Conservation (phyloP, 2,113 vertebrate species). For the Chrysemys picta region DNA sequence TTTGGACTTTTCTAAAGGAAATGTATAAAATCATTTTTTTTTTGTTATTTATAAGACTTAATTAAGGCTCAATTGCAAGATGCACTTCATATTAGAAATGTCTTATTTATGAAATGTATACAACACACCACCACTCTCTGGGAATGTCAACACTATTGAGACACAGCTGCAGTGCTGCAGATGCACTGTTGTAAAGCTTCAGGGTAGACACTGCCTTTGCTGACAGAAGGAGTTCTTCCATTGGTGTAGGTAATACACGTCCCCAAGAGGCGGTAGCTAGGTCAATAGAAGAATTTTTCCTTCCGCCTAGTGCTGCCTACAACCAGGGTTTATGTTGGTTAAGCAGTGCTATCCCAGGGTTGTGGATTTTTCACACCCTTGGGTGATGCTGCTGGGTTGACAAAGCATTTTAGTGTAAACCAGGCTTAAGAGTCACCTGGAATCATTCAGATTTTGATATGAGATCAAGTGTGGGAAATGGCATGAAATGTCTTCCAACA, state of each 20-base stretch:
- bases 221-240: not conserved
- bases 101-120: not conserved
- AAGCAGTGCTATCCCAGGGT: not conserved
- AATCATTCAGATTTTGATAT: not conserved
- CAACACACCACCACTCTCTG: not conserved
- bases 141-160: not conserved
- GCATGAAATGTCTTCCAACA: not conserved
- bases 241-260: not conserved
- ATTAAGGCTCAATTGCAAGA: not conserved
- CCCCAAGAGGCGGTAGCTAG: not conserved
- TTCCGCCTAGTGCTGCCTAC: not conserved
- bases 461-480: not conserved
- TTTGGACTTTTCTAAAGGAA: not conserved
- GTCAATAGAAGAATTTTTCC: not conserved
- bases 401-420: not conserved
- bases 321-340: not conserved
- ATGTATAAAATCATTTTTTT: rapidly evolving
- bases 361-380: not conserved
- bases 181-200: not conserved
- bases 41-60: not conserved
- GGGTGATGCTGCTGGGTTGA: not conserved
- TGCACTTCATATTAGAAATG: not conserved
- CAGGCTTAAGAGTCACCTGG: not conserved
- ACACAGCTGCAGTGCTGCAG: not conserved
- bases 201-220: not conserved